Base-by-base conservation (phyloP, 2,888 invertebrate species). In the Metalampra italica region DNA sequence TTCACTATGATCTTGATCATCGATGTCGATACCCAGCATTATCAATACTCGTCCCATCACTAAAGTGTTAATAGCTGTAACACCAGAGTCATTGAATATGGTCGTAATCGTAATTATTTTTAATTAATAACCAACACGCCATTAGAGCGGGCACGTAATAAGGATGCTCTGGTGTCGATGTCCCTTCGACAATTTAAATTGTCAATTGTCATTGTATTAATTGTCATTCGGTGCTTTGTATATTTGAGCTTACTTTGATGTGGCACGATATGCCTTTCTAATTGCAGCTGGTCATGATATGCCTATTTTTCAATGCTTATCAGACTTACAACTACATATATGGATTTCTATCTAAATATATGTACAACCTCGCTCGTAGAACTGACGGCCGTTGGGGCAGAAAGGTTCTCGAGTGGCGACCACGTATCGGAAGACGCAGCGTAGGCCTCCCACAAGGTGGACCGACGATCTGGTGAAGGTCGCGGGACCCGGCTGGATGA, bases 81-180 rank as follows among this genome's bases (percentile, higher is more conserved):
- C 88, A 87, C 88, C 86, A 88, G 78, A 84, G 88, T 88, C 88
- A 88, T 88, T 89, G 88, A 88, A 88, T 86, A 85, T 78, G 88
- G 82, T 86, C 88, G 85, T 88, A 89, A 89, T 89, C 82, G 82
- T 88, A 86, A 89, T 88, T 88, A 89, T 88, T 89, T 88, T 89
- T 89, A 89, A 89, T 89, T 88, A 88, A 87, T 89, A 88, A 88
- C 84, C 88, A 88, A 87, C 82, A 80, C 86, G 85, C 80, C 78
- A 85, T 86, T 84, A 85, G 82, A 68, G 72, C 74, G 69, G 73
- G 75, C 72, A 66, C 71, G 77, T 87, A 87, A 88, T 86, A 79
- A 87, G 87, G 87, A 87, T 86, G 83, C 71, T 72, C 68, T 69
- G 64, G 75, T 75, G 88, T 81, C 88, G 87, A 88, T 87, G 88